These are phyloP conservation scores for Temnothorax nylanderi DNA, from an alignment of 1,140 invertebrate genomes.

Conservation along the genomic window DNA sequence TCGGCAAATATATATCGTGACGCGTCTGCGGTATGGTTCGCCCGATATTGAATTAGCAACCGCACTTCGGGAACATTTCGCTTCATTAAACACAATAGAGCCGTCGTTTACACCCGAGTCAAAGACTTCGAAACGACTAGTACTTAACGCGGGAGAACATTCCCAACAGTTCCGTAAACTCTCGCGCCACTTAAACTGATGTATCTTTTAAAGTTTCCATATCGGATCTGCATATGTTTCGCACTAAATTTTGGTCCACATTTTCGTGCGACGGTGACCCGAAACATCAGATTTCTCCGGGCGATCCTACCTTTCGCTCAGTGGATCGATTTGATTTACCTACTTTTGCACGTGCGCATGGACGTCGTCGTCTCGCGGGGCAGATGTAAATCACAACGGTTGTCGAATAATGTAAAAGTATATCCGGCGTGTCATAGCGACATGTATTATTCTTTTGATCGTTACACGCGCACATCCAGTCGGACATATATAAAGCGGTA, in stretches of 20 bases:
- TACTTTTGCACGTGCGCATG: slow-evolving; percentile 7
- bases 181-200: neutral
- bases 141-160: neutral
- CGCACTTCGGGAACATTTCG: neutral
- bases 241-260: neutral
- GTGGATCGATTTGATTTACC: slow-evolving; percentile 26
- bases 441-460: neutral
- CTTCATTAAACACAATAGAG: neutral
- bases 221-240: neutral
- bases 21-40: neutral
- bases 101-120: neutral
- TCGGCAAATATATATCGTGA: neutral
- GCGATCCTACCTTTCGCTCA: neutral
- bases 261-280: neutral
- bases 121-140: neutral
- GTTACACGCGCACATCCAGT: neutral
- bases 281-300: slow-evolving; percentile 1
- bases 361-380: neutral
- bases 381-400: neutral
- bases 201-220: neutral
- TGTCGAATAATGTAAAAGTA: neutral
- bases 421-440: neutral
- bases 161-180: neutral
- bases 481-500: too few relatives aligned
- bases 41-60: neutral